phyloP scores from a whole-genome alignment of 2,113 vertebrate species.

The Proterorhinus semilunaris region DNA sequence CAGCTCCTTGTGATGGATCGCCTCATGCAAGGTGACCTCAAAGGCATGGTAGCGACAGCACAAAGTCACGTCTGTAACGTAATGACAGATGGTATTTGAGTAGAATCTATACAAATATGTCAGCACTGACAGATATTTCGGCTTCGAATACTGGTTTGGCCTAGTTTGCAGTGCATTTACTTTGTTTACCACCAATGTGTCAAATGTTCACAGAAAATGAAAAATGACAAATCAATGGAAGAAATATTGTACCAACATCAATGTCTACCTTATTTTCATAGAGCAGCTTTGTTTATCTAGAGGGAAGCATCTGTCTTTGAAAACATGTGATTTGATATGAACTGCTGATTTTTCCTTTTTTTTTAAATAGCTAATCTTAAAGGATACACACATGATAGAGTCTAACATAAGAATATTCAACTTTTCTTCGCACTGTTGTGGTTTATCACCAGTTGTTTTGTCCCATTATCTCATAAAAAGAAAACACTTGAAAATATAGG shows the following conservation, averaged over 20 bases:
- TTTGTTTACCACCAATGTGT: slow-evolving; percentile 12
- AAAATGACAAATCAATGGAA: neutral
- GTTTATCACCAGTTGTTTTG: too few species aligned
- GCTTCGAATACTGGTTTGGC: slow-evolving; percentile 30
- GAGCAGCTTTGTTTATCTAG: neutral
- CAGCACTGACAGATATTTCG: slow-evolving; percentile 41
- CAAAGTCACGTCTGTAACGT: slow-evolving; percentile 38
- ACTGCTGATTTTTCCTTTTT: too few species aligned
- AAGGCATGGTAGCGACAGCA: slow-evolving; percentile 62
- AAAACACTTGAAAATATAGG: too few species aligned
- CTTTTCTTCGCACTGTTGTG: too few species aligned
- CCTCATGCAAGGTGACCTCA: slow-evolving; percentile 55
- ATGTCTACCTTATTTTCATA: neutral
- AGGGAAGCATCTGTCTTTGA: neutral
- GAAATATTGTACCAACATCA: neutral
- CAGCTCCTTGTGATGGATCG: slow-evolving; percentile 62
- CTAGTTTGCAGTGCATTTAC: slow-evolving; percentile 34
- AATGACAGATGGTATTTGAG: slow-evolving; percentile 69
- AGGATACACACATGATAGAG: too few species aligned
- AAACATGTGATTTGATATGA: neutral
- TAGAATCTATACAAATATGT: slow-evolving; percentile 63
- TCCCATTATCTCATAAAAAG: too few species aligned
- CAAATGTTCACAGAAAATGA: slow-evolving; percentile 3
- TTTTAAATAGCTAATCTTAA: too few species aligned
- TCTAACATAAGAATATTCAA: too few species aligned